Percentiles rank a stretch among this genome's conserved stretches.
phyloP scores from a whole-genome alignment of 2,797 vertebrate genomes.

The Mormyrus hasselquistii region DNA sequence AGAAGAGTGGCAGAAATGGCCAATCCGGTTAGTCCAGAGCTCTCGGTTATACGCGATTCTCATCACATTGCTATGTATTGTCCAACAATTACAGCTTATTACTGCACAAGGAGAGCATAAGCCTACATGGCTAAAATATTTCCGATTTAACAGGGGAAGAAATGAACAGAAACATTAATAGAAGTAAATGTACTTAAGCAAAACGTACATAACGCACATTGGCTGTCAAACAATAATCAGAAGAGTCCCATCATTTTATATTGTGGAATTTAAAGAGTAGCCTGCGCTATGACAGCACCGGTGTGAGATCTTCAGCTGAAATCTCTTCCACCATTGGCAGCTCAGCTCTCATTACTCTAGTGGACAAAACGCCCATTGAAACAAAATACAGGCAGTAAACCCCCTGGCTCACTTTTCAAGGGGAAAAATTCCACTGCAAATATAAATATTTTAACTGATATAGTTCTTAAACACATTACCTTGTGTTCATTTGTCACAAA shows the following conservation, averaged over 20 bases:
- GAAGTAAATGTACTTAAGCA: background rate
- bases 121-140: background rate
- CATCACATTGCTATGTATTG: background rate
- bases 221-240: background rate
- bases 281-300: background rate
- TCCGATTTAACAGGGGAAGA: background rate
- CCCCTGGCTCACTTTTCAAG: background rate
- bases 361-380: slow-evolving; percentile 7
- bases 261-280: background rate
- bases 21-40: background rate
- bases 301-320: background rate
- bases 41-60: background rate
- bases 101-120: background rate
- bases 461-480: background rate
- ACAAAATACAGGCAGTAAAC: slow-evolving; percentile 5
- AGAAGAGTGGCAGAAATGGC: background rate
- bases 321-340: background rate
- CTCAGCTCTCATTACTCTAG: background rate
- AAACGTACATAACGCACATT: background rate
- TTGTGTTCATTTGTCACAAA: background rate
- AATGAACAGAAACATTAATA: background rate
- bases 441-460: background rate
- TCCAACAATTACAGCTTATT: background rate
- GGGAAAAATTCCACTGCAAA: background rate
- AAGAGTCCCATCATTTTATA: background rate